Percentiles rank a stretch among this genome's conserved stretches.
Conservation (phyloP, 2,888 invertebrate species). For the Pimpla rufipes region DNA sequence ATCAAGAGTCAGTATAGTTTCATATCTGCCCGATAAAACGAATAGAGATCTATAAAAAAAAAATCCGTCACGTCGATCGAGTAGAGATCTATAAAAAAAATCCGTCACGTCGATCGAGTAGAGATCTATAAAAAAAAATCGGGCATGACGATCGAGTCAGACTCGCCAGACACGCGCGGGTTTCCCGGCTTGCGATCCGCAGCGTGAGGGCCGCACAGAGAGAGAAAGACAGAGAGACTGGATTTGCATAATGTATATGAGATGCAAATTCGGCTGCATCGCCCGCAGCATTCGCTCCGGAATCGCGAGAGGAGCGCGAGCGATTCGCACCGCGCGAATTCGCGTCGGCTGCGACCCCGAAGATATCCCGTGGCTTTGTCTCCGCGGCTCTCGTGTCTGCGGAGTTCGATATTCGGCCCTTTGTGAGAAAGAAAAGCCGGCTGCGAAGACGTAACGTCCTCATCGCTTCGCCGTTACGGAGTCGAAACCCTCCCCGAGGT, state of each 20-base stretch:
- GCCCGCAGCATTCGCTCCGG: slow-evolving; percentile 25
- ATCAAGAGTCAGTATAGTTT: background rate
- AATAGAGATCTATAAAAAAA: no score
- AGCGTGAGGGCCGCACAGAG: slow-evolving; percentile 31
- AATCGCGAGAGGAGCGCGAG: slow-evolving; percentile 8
- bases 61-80: no score
- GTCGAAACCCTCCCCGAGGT: background rate
- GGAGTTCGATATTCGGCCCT: slow-evolving; percentile 62
- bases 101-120: slow-evolving; percentile 15
- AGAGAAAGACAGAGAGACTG: slow-evolving; percentile 37
- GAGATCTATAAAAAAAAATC: slow-evolving; percentile 19
- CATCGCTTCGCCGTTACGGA: background rate
- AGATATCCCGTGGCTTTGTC: slow-evolving; percentile 28
- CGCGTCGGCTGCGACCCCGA: background rate
- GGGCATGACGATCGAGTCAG: slow-evolving; percentile 12
- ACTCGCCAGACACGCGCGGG: slow-evolving; percentile 8
- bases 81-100: slow-evolving; percentile 8
- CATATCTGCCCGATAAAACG: background rate
- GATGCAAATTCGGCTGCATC: slow-evolving; percentile 77
- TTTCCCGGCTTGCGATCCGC: slow-evolving; percentile 38
- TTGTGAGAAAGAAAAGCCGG: slow-evolving; percentile 48
- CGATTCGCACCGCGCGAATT: background rate
- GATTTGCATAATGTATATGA: slow-evolving; percentile 78
- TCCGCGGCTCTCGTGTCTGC: slow-evolving; percentile 8
- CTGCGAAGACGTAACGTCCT: background rate